Evolutionary conservation across 1,140 invertebrate species (phyloP), one percentile per base, ranked within the genome.

Genomic region (Colletes gigas): DNA sequence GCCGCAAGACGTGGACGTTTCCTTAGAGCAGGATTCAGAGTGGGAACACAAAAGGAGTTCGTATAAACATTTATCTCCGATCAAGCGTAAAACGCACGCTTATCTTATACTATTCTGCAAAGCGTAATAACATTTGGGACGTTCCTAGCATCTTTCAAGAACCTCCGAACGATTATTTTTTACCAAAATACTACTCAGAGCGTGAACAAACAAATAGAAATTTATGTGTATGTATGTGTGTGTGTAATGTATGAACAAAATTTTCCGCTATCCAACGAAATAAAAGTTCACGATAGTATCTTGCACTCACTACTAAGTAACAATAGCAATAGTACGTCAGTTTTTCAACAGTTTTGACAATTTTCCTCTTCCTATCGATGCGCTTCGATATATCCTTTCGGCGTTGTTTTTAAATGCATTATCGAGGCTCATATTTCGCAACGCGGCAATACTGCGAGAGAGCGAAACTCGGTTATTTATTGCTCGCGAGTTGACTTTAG

Each of bases 381-480:
- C 44, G 44, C 4, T 12, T 30, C 55, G 0, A 3, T 62, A 62
- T 78, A 78, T 71, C 55, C 15, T 41, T 62, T 62, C 52, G 19
- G 30, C 14, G 12, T 50, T 39, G 14, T 8, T 17, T 41, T 39
- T 70, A 54, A 30, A 44, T 62, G 41, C 50, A 70, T 78, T 54
- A 70, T 70, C 57, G 7, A 6, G 8, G 3, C 44, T 14, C 67
- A 52, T 78, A 78, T 78, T 70, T 62, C 47, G 44, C n/a, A 70
- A 55, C 30, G 14, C 12, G n/a, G 30, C 30, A 15, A 12, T 7
- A 21, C 65, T 4, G 17, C 7, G 54, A 50, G 21, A 60, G 54
- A 19, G 30, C 15, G n/a, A 14, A 52, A 62, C 47, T 8, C n/a
- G 17, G 72, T 76, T 47, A 68, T 76, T 76, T 67, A 59, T 75